Conservation (phyloP, 1,140 invertebrate genomes). For the Stegodyphus dumicola region DNA sequence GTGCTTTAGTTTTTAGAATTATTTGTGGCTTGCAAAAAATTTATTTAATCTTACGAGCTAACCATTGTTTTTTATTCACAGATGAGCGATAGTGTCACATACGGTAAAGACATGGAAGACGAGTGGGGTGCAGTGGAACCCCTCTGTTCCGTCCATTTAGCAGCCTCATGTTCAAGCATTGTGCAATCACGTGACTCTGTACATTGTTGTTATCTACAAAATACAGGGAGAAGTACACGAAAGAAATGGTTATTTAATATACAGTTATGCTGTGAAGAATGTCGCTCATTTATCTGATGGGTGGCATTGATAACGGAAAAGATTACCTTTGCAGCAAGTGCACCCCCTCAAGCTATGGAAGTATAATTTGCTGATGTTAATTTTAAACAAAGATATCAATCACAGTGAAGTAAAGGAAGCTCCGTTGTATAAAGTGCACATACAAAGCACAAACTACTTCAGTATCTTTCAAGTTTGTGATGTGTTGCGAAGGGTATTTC, state of each 20-base stretch:
- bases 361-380: not conserved
- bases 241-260: not conserved
- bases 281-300: no score
- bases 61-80: not conserved
- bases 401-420: not conserved
- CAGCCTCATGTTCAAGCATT: conserved; percentile 48
- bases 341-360: not conserved
- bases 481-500: no score
- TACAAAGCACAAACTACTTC: no score
- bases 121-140: not conserved
- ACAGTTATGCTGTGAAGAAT: not conserved
- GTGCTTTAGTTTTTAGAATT: not conserved
- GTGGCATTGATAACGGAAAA: not conserved
- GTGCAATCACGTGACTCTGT: conserved; percentile 43
- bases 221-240: not conserved
- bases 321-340: not conserved
- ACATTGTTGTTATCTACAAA: not conserved
- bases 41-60: not conserved
- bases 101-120: not conserved
- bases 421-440: no score
- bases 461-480: no score
- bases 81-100: not conserved
- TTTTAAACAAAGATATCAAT: not conserved
- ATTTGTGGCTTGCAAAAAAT: not conserved
- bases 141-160: conserved; percentile 43